Base-by-base conservation (phyloP, 30 jellyfish, hydroid and myxozoan species). In the Clytia hemisphaerica region DNA sequence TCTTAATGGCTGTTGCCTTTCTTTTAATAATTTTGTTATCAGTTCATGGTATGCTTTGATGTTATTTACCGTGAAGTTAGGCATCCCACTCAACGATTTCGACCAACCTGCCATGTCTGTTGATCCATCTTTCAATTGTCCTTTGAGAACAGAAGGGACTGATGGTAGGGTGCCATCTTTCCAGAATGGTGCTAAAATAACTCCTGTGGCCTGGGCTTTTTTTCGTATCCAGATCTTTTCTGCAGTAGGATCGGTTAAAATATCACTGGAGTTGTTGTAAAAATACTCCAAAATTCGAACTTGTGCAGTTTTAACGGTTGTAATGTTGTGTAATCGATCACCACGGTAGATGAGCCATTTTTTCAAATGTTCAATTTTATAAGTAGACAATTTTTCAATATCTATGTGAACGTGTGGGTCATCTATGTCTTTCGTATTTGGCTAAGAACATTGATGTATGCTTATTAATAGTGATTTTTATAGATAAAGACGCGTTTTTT, bases 91-190 rank as follows among this genome's bases (percentile, higher is more conserved):
- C 49, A 57, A 57, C 35, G 70, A 57, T 57, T 57, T 57, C 5
- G 70, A 57, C 70, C 70, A 57, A 5, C 70, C 70, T n/a, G 70
- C 30, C 30, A 57, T 22, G 42, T 57, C 70, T n/a, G 16, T 4
- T 57, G 50, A 45, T n/a, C n/a, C n/a, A 22, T 57, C 30, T 5
- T 38, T 22, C 30, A 57, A 22, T 22, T 57, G 3, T 22, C 44
- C 38, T 31, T 57, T 57, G 14, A 57, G 35, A 22, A 22, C 35
- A 57, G 15, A 38, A 7, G 70, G 70, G 19, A 57, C 70, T 21
- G 70, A 4, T 5, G 42, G 53, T 45, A 57, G 6, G 30, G 70
- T 57, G 7, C 70, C 70, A 22, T 57, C 70, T 57, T 57, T 57
- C 70, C 70, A 57, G 19, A 57, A 57, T 21, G 70, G 70, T 57